Percentiles rank a stretch among this genome's conserved stretches.
Evolutionary conservation across 2,113 vertebrate genomes (phyloP).

Genomic region (Nyctereutes procyonoides): DNA sequence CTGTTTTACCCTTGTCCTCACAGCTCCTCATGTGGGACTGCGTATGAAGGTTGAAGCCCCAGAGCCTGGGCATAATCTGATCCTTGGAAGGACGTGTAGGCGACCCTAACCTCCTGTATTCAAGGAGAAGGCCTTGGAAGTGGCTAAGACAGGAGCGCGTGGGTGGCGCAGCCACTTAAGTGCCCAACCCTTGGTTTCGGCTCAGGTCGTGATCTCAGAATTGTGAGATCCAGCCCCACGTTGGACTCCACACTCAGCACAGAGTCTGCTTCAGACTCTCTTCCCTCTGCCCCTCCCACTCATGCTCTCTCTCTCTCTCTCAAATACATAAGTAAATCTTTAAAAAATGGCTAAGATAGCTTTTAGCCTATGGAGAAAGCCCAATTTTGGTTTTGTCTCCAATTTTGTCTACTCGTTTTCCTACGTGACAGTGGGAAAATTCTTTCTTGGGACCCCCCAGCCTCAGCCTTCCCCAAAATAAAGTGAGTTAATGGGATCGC

Average conservation of each 20-base stretch:
- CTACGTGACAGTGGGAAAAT: neutral
- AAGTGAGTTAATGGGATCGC: neutral
- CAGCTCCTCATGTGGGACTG: neutral
- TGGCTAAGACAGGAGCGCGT: neutral
- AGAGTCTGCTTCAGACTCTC: neutral
- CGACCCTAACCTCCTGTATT: neutral
- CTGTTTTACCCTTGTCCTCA: neutral
- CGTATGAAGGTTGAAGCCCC: accelerated
- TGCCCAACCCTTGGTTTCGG: neutral
- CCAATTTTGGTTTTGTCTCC: neutral
- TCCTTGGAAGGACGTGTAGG: neutral
- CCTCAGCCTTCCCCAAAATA: neutral
- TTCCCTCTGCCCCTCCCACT: neutral
- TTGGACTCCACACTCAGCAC: neutral
- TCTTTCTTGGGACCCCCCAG: neutral
- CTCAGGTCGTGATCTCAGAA: neutral
- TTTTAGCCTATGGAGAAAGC: neutral
- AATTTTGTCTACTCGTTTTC: neutral
- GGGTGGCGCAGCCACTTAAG: neutral
- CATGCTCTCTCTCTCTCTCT: neutral
- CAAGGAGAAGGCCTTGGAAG: neutral
- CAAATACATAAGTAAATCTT: neutral
- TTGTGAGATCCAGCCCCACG: neutral
- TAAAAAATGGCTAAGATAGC: neutral
- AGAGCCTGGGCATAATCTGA: neutral